These are phyloP conservation scores for Pempheris klunzingeri DNA, from an alignment of 2,797 vertebrate genomes.

Conservation along the genomic window DNA sequence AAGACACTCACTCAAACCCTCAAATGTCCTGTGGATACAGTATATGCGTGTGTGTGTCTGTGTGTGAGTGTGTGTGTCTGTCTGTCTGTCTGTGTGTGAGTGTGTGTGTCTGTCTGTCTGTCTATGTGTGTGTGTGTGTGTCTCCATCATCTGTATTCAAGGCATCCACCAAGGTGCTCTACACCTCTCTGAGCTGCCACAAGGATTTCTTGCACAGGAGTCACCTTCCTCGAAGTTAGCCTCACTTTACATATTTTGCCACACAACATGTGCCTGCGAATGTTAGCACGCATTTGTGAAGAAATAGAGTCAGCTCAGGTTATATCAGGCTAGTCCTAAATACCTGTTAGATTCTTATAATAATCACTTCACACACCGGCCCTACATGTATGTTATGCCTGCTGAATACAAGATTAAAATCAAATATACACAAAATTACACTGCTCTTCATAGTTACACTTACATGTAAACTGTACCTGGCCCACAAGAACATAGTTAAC, in stretches of 20 bases:
- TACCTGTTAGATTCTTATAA: not conserved
- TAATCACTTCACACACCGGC: not conserved
- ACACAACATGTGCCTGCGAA: constrained; percentile 8
- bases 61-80: constrained; percentile 25
- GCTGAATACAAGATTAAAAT: constrained; percentile 1
- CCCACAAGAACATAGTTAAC: too few species aligned
- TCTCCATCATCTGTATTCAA: constrained; percentile 68
- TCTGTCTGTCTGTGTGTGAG: too few species aligned
- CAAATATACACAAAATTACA: not conserved
- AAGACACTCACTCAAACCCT: not conserved
- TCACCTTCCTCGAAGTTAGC: constrained; percentile 47
- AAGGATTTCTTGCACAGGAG: constrained; percentile 31
- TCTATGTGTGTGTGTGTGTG: not conserved
- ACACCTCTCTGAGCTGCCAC: constrained; percentile 53
- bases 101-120: too few species aligned
- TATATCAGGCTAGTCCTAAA: not conserved
- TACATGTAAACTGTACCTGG: not conserved
- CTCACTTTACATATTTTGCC: constrained; percentile 41
- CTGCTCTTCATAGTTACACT: not conserved
- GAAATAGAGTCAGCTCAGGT: too few species aligned
- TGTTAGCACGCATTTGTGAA: constrained; percentile 8
- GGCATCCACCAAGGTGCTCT: constrained; percentile 54
- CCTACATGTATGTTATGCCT: not conserved
- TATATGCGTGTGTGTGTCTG: constrained; percentile 23
- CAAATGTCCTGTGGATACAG: constrained; percentile 4